Conservation (phyloP, 2,797 vertebrate species). For the Rhincodon typus region DNA sequence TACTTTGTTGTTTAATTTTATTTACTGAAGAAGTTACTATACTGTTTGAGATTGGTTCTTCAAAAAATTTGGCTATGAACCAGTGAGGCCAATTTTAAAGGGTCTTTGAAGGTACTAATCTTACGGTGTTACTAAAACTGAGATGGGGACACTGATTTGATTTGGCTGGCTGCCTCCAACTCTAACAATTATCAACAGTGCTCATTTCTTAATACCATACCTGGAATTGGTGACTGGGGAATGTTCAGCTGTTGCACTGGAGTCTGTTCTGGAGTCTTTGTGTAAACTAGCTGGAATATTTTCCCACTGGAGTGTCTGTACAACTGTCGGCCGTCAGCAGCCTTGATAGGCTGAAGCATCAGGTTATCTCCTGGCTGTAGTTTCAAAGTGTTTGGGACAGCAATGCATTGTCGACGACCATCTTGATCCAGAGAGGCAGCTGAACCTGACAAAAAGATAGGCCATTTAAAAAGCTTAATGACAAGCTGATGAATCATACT, state of each 20-base stretch:
- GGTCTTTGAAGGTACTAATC: too few relatives aligned
- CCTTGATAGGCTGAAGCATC: not conserved
- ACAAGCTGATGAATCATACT: not conserved
- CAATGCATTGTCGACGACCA: not conserved
- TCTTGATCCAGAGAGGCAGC: conserved; percentile 6
- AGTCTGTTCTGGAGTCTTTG: not conserved
- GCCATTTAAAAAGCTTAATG: not conserved
- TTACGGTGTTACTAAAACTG: too few relatives aligned
- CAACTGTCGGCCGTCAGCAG: conserved; percentile 18
- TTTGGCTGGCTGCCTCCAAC: too few relatives aligned
- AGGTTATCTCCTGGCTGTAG: conserved; percentile 17
- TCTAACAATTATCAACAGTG: too few relatives aligned
- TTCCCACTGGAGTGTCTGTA: conserved; percentile 33
- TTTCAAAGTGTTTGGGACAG: conserved; percentile 21
- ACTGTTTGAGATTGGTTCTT: too few relatives aligned
- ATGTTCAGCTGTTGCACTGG: not conserved
- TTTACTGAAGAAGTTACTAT: too few relatives aligned
- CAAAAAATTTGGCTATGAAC: too few relatives aligned
- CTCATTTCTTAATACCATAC: not conserved
- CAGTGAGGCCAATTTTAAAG: too few relatives aligned
- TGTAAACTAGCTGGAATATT: conserved; percentile 30
- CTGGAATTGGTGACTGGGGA: not conserved
- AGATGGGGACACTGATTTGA: too few relatives aligned
- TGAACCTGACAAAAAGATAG: not conserved
- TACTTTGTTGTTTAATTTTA: too few relatives aligned